Evolutionary conservation across 2,888 invertebrate genomes (phyloP).

Genomic region (Cantharis rufa): DNA sequence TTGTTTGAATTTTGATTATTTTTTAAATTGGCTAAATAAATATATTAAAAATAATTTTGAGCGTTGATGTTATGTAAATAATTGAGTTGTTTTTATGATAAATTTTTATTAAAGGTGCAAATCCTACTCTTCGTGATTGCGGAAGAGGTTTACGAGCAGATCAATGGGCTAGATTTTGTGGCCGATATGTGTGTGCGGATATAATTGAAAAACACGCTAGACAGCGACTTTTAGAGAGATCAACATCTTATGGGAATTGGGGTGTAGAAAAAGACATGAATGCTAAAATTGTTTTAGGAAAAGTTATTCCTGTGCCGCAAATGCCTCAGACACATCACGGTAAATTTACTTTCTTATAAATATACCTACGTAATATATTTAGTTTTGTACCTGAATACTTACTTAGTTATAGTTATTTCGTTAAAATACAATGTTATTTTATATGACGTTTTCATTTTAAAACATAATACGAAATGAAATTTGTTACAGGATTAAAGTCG

Average conservation of each 20-base stretch:
- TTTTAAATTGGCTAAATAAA: no score
- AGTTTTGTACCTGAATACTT: neutral
- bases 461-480: neutral
- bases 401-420: neutral
- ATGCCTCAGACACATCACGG: slow-evolving; percentile 45
- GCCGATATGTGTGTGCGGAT: slow-evolving; percentile 71
- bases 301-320: slow-evolving; percentile 53
- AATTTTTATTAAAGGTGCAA: slow-evolving; percentile 62
- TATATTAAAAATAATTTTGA: no score
- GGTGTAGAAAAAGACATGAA: slow-evolving; percentile 66
- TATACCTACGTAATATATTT: neutral
- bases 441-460: neutral
- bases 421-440: neutral
- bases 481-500: slow-evolving; percentile 57
- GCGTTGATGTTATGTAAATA: no score
- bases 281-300: slow-evolving; percentile 58
- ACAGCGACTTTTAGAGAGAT: slow-evolving; percentile 61
- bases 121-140: slow-evolving; percentile 68
- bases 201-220: slow-evolving; percentile 70
- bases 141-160: slow-evolving; percentile 71
- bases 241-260: slow-evolving; percentile 61
- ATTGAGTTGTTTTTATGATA: no score
- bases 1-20: no score
- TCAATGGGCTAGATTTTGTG: slow-evolving; percentile 77
- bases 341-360: slow-evolving; percentile 34